A percentile compares a stretch with the other conserved stretches of the same genome.
These are phyloP conservation scores for Dione juno DNA, from an alignment of 2,888 invertebrate species.

Conservation along the genomic window DNA sequence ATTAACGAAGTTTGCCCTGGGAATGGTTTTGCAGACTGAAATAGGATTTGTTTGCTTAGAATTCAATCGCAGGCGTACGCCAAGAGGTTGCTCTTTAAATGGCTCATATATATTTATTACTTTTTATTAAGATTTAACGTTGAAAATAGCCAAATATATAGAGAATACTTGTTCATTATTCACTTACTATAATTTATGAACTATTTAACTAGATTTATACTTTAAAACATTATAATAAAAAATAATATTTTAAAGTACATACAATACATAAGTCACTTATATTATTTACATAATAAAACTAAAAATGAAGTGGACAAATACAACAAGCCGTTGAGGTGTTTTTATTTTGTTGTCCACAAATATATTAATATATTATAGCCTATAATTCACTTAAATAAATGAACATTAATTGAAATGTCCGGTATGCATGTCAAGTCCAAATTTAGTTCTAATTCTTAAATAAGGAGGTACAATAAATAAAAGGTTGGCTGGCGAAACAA, in stretches of 20 bases:
- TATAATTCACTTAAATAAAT: conserved; percentile 29
- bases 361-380: too few relatives aligned
- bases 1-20: conserved; percentile 42
- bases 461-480: conserved; percentile 53
- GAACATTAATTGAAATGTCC: conserved; percentile 48
- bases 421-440: conserved; percentile 45
- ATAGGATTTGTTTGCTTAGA: conserved; percentile 64
- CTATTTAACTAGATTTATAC: too few relatives aligned
- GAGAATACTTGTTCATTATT: too few relatives aligned
- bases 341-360: neutral
- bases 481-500: conserved; percentile 57
- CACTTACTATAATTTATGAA: too few relatives aligned
- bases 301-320: too few relatives aligned
- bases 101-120: conserved; percentile 28
- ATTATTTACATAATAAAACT: too few relatives aligned
- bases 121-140: neutral
- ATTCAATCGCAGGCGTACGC: conserved; percentile 64
- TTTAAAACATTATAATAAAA: too few relatives aligned
- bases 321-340: too few relatives aligned
- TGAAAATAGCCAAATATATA: too few relatives aligned
- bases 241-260: too few relatives aligned
- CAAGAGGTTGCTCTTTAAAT: conserved; percentile 36
- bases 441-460: conserved; percentile 60
- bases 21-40: conserved; percentile 41
- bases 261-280: too few relatives aligned